Evolutionary conservation across 2,113 vertebrate genomes (phyloP).

Genomic region (Lanius collurio): DNA sequence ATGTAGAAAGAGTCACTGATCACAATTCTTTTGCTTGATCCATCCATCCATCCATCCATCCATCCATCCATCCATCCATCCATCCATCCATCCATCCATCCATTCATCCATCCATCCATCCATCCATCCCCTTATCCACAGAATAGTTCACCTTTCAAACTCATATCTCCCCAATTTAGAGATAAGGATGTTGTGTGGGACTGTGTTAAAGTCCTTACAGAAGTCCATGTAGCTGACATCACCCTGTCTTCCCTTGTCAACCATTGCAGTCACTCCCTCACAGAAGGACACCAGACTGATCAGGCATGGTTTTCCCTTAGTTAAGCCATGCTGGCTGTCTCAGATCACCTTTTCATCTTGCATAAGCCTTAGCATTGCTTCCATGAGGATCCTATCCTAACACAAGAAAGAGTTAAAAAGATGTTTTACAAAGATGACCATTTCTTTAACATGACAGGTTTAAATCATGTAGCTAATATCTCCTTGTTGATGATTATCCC

Average conservation of each 20-base stretch:
- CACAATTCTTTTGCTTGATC: neutral
- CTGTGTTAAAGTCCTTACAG: neutral
- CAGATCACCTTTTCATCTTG: neutral
- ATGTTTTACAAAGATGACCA: neutral
- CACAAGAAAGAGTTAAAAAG: neutral
- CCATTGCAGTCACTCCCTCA: neutral
- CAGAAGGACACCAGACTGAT: neutral
- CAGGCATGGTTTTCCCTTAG: neutral
- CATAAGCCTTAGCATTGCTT: neutral
- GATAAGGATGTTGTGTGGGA: neutral
- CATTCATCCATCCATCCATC: neutral
- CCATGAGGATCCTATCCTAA: neutral
- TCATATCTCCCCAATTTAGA: neutral
- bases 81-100: neutral
- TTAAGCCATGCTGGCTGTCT: neutral
- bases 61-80: neutral
- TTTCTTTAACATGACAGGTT: neutral
- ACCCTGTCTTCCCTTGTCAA: accelerated
- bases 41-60: neutral
- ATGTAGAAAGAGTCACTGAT: neutral
- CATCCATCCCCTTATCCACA: neutral
- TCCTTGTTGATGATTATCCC: neutral
- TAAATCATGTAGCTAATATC: neutral
- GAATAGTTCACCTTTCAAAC: neutral
- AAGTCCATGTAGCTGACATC: neutral